phyloP scores from a whole-genome alignment of 2,797 vertebrate species.

The Poeciliopsis gracilis region DNA sequence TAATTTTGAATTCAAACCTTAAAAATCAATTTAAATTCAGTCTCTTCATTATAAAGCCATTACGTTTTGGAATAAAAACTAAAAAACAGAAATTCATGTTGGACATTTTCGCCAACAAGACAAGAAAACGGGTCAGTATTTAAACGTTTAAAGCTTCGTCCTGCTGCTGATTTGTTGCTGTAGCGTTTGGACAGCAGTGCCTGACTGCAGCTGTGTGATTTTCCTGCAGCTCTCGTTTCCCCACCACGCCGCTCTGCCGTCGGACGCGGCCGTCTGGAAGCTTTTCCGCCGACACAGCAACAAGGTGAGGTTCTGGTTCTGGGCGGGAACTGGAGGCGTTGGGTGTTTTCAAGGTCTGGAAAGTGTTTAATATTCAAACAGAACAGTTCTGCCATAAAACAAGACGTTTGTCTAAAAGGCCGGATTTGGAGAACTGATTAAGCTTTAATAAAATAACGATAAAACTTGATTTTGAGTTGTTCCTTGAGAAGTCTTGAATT shows the following conservation, averaged over 20 bases:
- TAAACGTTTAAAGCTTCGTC: not conserved
- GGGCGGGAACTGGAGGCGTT: not conserved
- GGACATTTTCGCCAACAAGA: not conserved
- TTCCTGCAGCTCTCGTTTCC: constrained; percentile 49
- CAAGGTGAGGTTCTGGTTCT: constrained; percentile 57
- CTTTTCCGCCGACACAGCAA: constrained; percentile 74
- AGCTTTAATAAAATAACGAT: too few species aligned
- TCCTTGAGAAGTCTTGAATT: too few species aligned
- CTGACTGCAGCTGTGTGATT: not conserved
- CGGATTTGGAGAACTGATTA: too few species aligned
- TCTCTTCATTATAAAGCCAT: not conserved
- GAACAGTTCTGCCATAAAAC: not conserved
- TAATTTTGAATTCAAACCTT: not conserved
- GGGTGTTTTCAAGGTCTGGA: too few species aligned
- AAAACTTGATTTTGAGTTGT: too few species aligned
- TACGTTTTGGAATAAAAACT: not conserved
- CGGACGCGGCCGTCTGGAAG: constrained; percentile 1
- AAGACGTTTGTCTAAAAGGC: too few species aligned
- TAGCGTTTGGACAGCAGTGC: too few species aligned
- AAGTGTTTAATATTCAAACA: not conserved
- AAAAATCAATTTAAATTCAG: not conserved
- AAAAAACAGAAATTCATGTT: not conserved
- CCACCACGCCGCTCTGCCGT: constrained; percentile 63
- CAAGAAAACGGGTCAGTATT: not conserved
- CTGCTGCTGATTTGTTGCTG: too few species aligned